Conservation (phyloP, 2,797 vertebrate species). For the Cyclura pinguis region DNA sequence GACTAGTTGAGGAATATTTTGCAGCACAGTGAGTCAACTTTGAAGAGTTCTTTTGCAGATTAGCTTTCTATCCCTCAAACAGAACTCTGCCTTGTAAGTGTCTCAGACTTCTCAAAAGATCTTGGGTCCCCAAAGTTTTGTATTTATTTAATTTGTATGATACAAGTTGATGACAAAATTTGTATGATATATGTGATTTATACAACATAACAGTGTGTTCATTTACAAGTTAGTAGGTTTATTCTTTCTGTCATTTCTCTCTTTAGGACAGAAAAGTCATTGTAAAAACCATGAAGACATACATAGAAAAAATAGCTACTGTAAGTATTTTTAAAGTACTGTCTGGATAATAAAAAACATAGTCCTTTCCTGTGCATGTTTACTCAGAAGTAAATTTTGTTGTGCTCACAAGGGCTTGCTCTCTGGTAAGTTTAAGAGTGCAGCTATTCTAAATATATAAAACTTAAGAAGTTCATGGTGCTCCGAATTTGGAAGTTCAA, state of each 20-base stretch:
- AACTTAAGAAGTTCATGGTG: neutral
- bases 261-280: constrained; percentile 94
- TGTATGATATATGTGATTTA: neutral
- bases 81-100: neutral
- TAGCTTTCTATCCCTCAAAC: neutral
- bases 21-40: neutral
- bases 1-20: neutral
- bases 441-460: neutral
- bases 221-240: constrained; percentile 4
- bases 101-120: neutral
- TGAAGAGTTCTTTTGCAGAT: neutral
- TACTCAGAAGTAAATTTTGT: neutral
- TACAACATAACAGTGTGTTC: neutral
- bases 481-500: neutral
- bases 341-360: neutral
- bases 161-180: neutral
- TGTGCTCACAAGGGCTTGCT: neutral
- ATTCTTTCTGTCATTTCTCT: constrained; percentile 55
- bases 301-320: constrained; percentile 91
- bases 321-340: constrained; percentile 80
- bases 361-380: neutral
- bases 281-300: constrained; percentile 97
- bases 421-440: neutral
- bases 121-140: neutral
- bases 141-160: neutral